phyloP scores from a whole-genome alignment of 2,797 vertebrate genomes.

The Aplochiton taeniatus region DNA sequence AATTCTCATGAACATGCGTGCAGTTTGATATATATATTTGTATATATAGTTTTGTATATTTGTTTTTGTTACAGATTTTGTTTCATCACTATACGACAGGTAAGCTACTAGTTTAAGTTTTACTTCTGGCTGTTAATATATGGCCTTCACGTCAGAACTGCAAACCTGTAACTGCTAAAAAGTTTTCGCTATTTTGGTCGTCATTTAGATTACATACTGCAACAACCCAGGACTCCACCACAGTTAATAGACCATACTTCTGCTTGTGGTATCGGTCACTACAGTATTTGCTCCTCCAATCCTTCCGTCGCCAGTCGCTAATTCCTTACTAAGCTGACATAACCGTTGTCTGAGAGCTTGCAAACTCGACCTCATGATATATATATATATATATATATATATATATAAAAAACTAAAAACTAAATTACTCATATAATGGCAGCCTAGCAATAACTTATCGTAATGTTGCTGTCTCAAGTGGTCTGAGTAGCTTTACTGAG shows the following conservation, averaged over 20 bases:
- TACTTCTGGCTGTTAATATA: too few relatives aligned
- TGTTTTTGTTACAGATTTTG: constrained; percentile 67
- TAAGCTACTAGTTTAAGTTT: constrained; percentile 29
- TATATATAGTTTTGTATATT: not conserved
- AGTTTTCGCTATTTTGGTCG: not conserved
- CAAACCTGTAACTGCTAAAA: not conserved
- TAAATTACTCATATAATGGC: too few relatives aligned
- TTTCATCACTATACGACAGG: constrained; percentile 56
- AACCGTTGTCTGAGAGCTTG: not conserved
- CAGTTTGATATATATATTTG: too few relatives aligned
- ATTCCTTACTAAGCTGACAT: not conserved
- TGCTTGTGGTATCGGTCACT: constrained; percentile 18
- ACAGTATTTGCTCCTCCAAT: not conserved
- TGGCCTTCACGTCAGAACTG: too few relatives aligned
- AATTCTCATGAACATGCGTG: too few relatives aligned
- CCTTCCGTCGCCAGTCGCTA: constrained; percentile 14
- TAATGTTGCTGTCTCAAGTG: too few relatives aligned
- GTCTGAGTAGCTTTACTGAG: too few relatives aligned
- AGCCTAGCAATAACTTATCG: too few relatives aligned
- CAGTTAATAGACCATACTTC: not conserved
- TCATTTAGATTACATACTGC: not conserved
- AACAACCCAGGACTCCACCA: constrained; percentile 15
- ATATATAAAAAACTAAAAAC: too few relatives aligned
- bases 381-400: too few relatives aligned
- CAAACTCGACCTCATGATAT: too few relatives aligned